Base-by-base conservation (phyloP, 2,113 vertebrate species). In the Hemibagrus wyckioides region DNA sequence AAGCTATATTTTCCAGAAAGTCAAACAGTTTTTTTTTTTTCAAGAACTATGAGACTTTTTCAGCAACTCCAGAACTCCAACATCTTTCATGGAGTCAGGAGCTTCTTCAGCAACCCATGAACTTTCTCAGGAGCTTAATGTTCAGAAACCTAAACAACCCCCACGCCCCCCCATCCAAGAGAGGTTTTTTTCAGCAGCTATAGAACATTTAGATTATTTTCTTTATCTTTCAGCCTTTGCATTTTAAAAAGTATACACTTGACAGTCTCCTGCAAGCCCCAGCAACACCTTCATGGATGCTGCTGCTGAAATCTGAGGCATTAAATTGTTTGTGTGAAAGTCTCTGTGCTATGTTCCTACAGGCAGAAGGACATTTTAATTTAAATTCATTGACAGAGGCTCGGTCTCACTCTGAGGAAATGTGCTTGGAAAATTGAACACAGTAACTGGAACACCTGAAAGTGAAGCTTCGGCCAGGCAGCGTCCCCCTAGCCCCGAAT, bases 401-500 rank as follows among this genome's bases (percentile, higher is more conserved):
- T 80, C 77, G 10, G 17, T 21, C 4, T 11, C n/a, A 33, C 50
- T 56, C 50, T 23, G 77, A 80, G 77, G 77, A 56, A 23, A 36
- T 23, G 50, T 54, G 14, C n/a, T 54, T 15, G 1, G 56, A 57
- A 57, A 80, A 80, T 56, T 57, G 52, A 56, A 56, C 50, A 56
- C 52, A 80, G 77, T 56, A 80, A 80, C 50, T 56, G 77, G 77
- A 80, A 80, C 77, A 80, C 77, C 77, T 80, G 52, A 80, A 80
- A 80, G 52, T 36, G 77, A 57, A 36, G 52, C 50, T 36, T 36
- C 17, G 5, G 76, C 76, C 76, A 77, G 50, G 50, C 75, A 52
- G 19, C 5, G 50, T 80, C 48, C 77, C 77, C 7, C 17, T 11
- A 36, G 19, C 30, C 77, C 17, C 19, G 1, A 30, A 80, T 56